Evolutionary conservation across 2,888 invertebrate genomes (phyloP).

Genomic region (Caenorhabditis sp.): DNA sequence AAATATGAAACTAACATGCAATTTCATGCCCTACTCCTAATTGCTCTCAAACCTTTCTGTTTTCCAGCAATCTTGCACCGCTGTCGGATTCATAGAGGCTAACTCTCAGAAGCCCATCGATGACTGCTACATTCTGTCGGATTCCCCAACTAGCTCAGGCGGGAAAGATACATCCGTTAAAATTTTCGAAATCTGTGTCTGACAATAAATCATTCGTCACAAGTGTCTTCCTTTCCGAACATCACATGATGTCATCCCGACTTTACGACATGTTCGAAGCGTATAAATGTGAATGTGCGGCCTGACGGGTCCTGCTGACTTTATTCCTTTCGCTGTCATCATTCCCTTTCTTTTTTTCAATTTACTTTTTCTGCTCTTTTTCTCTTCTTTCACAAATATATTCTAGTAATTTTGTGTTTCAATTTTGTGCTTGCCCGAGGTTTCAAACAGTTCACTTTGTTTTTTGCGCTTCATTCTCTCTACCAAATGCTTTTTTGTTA

Average conservation of each 20-base stretch:
- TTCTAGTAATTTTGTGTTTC: no score
- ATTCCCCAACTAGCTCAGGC: conserved; percentile 29
- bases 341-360: neutral
- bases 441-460: neutral
- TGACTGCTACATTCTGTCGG: conserved; percentile 46
- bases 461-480: neutral
- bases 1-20: no score
- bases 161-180: conserved; percentile 21
- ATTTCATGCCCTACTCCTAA: no score
- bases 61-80: conserved; percentile 35
- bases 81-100: conserved; percentile 41
- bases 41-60: no score
- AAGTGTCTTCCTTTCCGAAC: conserved; percentile 5
- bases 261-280: conserved; percentile 5
- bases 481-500: conserved; percentile 17
- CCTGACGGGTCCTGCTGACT: conserved; percentile 4
- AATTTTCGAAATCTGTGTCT: conserved; percentile 54
- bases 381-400: neutral
- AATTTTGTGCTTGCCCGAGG: no score
- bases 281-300: neutral
- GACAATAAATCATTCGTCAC: conserved; percentile 35
- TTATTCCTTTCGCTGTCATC: neutral
- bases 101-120: conserved; percentile 30
- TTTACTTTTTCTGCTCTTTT: neutral
- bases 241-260: conserved; percentile 10